These are phyloP conservation scores for Peribatodes rhomboidaria DNA, from an alignment of 2,888 invertebrate genomes.

Conservation along the genomic window DNA sequence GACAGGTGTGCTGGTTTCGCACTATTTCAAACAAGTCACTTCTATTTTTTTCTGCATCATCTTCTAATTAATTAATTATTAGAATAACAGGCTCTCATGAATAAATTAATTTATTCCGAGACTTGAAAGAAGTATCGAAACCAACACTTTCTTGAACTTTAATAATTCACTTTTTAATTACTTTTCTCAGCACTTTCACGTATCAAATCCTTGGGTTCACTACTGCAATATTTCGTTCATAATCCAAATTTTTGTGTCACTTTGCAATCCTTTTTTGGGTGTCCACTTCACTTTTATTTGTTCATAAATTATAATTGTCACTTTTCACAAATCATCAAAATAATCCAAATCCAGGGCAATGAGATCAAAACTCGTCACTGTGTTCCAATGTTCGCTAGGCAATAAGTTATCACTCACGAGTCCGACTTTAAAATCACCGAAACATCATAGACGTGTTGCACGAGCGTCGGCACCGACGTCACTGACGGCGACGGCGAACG, in stretches of 20 bases:
- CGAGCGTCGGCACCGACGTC: conserved; percentile 85
- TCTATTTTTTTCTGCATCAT: conserved; percentile 23
- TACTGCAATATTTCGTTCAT: conserved; percentile 65
- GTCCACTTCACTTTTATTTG: conserved; percentile 74
- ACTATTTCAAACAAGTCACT: conserved; percentile 23
- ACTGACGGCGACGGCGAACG: conserved; percentile 83
- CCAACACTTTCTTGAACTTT: conserved; percentile 52
- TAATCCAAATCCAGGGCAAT: conserved; percentile 80
- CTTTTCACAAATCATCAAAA: conserved; percentile 75
- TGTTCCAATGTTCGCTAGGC: conserved; percentile 89
- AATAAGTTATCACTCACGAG: conserved; percentile 84
- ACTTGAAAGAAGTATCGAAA: conserved; percentile 58
- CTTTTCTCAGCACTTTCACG: conserved; percentile 71
- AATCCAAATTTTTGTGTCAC: conserved; percentile 75
- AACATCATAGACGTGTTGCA: conserved; percentile 85
- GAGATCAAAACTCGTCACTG: conserved; percentile 87
- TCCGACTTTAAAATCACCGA: conserved; percentile 83
- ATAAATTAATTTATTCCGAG: conserved; percentile 29
- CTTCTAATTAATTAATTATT: conserved; percentile 1
- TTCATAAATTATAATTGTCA: conserved; percentile 72
- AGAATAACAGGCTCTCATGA: conserved; percentile 14
- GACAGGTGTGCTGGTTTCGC: conserved; percentile 54
- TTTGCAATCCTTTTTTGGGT: conserved; percentile 77
- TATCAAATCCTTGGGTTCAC: conserved; percentile 61
- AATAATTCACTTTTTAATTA: conserved; percentile 63